Evolutionary conservation across 1,140 invertebrate genomes (phyloP).

Genomic region (Drosophila willistoni): DNA sequence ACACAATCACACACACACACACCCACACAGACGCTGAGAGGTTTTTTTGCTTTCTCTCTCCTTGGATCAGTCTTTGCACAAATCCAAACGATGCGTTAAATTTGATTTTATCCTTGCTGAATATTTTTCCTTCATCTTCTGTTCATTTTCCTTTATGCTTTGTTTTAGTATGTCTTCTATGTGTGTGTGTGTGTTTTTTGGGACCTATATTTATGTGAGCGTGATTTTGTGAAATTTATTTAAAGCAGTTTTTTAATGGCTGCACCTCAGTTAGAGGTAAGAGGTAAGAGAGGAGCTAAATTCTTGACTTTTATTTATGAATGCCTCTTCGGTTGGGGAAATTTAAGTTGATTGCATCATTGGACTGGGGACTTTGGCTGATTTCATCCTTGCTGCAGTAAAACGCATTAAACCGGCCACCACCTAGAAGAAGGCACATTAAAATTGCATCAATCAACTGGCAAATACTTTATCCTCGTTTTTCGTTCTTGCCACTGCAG

Average conservation of each 20-base stretch:
- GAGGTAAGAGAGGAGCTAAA: not conserved
- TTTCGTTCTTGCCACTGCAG: conserved; percentile 12
- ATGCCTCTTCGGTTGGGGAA: not conserved
- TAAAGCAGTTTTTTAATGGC: conserved; percentile 24
- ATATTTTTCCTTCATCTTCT: conserved; percentile 43
- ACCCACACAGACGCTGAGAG: not conserved
- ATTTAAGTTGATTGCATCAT: conserved; percentile 8
- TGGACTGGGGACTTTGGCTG: not conserved
- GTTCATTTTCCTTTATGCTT: conserved; percentile 24
- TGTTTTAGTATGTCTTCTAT: conserved; percentile 19
- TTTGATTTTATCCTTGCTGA: conserved; percentile 77
- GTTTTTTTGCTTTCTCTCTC: conserved; percentile 23
- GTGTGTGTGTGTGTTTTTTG: conserved; percentile 10
- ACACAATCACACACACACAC: conserved; percentile 17
- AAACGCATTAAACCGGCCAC: conserved; percentile 41
- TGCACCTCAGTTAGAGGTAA: not conserved
- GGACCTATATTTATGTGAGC: conserved; percentile 40
- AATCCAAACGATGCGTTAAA: conserved; percentile 74
- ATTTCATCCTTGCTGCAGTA: conserved; percentile 10
- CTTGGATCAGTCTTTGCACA: conserved; percentile 21
- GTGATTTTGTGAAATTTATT: conserved; percentile 55
- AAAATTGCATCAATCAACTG: conserved; percentile 81
- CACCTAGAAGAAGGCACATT: conserved; percentile 64
- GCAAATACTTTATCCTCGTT: conserved; percentile 28
- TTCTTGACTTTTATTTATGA: conserved; percentile 4